Base-by-base conservation (phyloP, 2,113 vertebrate genomes). In the Phrynosoma platyrhinos region DNA sequence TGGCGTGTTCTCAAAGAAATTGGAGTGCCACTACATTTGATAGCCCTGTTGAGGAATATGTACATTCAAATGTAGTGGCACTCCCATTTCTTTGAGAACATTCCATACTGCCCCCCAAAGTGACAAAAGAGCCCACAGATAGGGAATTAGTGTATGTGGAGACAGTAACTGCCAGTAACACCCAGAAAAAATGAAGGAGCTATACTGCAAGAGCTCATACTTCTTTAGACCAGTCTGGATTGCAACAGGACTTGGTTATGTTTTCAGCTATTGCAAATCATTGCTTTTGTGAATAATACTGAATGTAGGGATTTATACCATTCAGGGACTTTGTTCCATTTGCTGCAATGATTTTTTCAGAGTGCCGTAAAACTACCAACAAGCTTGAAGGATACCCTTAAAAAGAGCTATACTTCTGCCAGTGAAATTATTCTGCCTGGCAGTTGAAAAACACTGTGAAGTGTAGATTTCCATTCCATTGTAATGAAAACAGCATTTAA, bases 381-480 rank as follows among this genome's bases (percentile, higher is more conserved):
- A 74, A 78, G 1, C 0, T 69, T 55, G 87, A 82, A 90, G 76
- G 88, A 76, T 80, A 64, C 9, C 0, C 0, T 62, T n/a, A 18
- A 40, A 78, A 58, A 36, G 10, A 40, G 42, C 42, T 58, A 42
- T 78, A 64, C 23, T 32, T 83, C 53, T 84, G 9, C 47, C 71
- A 52, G 16, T 75, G 75, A 69, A 82, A 20, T 68, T 8, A 83
- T 18, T 85, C 78, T 84, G 0, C 0, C 0, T 25, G 88, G 74
- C 62, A 0, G 0, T 42, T 62, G 74, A 10, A 55, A 58, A 40
- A 16, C 0, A 2, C 87, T 71, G 53, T 68, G 27, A 2, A 0
- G 55, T 89, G 88, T 87, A 72, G 12, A 0, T 66, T 89, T 66
- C 79, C 32, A 77, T 86, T 89, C 27, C 18, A 52, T 55, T 0